Percentiles rank a stretch among this genome's conserved stretches.
These are phyloP conservation scores for Melanotaenia nigrans DNA, from an alignment of 2,797 vertebrate genomes.

Conservation along the genomic window DNA sequence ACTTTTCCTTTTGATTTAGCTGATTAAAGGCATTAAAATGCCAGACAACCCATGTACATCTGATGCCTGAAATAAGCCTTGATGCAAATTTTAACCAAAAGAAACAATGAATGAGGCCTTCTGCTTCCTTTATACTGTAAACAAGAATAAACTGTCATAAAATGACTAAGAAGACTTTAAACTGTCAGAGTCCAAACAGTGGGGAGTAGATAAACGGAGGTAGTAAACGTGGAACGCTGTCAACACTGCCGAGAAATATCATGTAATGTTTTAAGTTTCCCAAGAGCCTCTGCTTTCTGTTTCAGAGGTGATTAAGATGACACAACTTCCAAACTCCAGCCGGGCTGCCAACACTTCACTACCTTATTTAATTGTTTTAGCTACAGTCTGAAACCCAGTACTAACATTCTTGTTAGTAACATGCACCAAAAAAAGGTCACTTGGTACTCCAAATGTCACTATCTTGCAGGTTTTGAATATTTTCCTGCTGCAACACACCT, in stretches of 20 bases:
- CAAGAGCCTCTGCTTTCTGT: not conserved
- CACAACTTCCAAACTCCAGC: not conserved
- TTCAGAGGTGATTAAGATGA: not conserved
- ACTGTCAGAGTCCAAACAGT: not conserved
- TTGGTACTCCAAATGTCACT: no score
- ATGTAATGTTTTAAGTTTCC: not conserved
- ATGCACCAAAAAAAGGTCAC: no score
- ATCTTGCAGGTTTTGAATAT: no score
- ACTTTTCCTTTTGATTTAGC: not conserved
- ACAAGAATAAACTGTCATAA: not conserved
- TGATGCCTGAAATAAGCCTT: not conserved
- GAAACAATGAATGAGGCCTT: not conserved
- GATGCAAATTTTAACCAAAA: not conserved
- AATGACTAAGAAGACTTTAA: conserved; percentile 12
- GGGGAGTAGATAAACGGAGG: conserved; percentile 15
- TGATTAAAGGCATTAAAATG: not conserved
- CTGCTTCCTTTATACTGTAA: not conserved
- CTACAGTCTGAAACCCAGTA: no score
- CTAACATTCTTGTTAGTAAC: no score
- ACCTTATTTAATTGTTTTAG: not conserved
- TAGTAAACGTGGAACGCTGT: not conserved
- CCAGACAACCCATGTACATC: not conserved
- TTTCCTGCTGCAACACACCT: no score
- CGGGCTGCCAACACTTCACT: not conserved
- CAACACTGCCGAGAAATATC: conserved; percentile 15